Evolutionary conservation across 2,888 invertebrate genomes (phyloP).

Genomic region (Pseudanteris insignis): DNA sequence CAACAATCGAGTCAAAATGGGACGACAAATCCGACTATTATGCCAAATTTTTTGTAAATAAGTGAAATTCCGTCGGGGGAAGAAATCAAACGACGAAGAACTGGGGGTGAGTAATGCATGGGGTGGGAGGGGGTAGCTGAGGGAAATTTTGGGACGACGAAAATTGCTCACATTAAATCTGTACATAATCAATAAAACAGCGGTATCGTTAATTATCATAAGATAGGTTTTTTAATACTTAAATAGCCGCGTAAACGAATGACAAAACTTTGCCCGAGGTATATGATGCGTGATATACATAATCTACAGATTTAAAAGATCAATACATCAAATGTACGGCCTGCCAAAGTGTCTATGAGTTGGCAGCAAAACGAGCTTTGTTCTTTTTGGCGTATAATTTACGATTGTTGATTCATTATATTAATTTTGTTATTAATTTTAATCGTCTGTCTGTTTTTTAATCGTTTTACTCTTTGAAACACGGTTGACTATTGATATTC

Average conservation of each 20-base stretch:
- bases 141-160: constrained; percentile 8
- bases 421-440: too few species aligned
- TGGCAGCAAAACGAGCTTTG: constrained; percentile 13
- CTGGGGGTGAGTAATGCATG: too few species aligned
- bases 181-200: constrained; percentile 33
- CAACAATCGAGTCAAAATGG: constrained; percentile 9
- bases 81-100: constrained; percentile 1
- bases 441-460: too few species aligned
- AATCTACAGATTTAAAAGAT: too few species aligned
- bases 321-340: too few species aligned
- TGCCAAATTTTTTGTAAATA: constrained; percentile 37
- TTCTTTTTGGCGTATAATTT: constrained; percentile 28
- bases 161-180: constrained; percentile 30
- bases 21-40: constrained; percentile 21
- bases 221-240: constrained; percentile 31
- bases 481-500: too few species aligned
- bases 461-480: too few species aligned
- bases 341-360: constrained; percentile 8
- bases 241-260: too few species aligned
- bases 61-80: constrained; percentile 9
- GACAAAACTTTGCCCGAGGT: too few species aligned
- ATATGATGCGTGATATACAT: too few species aligned
- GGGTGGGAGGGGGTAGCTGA: not conserved
- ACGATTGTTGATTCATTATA: constrained; percentile 19
- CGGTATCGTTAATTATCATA: constrained; percentile 15